Base-by-base conservation (phyloP, 2,888 invertebrate species). In the Leucozona laternaria region DNA sequence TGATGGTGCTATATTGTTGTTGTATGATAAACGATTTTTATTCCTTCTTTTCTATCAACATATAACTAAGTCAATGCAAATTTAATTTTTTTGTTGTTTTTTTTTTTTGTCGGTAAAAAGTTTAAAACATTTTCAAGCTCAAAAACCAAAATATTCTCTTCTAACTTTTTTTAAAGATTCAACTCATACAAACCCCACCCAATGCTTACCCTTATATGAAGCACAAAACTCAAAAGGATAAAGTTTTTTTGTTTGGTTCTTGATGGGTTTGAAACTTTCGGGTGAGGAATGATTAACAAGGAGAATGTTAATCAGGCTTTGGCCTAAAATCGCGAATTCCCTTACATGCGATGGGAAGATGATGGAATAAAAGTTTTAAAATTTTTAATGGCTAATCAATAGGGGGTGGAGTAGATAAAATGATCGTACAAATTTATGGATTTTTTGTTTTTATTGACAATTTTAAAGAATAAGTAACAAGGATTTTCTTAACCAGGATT, bases 271-370 rank as follows among this genome's bases (percentile, higher is more conserved):
- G 34, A 73, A 66, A 66, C 53, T 58, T 57, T 76, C 37, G 70
- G 70, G 53, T 70, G 70, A 73, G 64, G 70, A 81, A 73, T 86
- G 81, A 86, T 81, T 78, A 81, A 81, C 85, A 86, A 81, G 60
- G 70, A 70, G 73, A 75, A 86, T 78, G 78, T 73, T 86, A 78
- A 86, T 82, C 72, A 72, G 73, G 28, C 73, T 78, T 73, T 78
- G 50, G 57, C 58, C 70, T 70, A 70, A 72, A 82, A 82, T 82
- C 73, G 78, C 55, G 73, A 82, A 82, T 82, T 81, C 80, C 25
- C 57, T 45, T 48, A 57, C 73, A 70, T 20, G 60, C n/a, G n/a
- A n/a, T n/a, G n/a, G n/a, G n/a, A n/a, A n/a, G 31, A 15, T 45
- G 28, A 66, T 58, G 78, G 58, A 66, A 66, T 82, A 73, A 82